Base-by-base conservation (phyloP, 1,140 invertebrate genomes). In the Pinna nobilis region DNA sequence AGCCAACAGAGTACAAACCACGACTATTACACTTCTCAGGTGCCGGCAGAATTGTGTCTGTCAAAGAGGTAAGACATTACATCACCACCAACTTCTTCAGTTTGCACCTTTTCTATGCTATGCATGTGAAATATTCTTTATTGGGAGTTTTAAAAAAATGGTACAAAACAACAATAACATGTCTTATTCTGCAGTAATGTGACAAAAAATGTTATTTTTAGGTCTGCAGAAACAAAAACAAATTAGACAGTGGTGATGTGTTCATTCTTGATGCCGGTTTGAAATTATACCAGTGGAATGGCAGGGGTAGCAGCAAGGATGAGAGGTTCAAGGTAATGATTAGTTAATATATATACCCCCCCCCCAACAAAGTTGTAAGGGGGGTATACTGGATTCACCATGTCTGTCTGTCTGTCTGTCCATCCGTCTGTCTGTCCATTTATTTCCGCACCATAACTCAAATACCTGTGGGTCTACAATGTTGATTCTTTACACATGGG, bases 181-280 rank as follows among this genome's bases (percentile, higher is more conserved):
- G 9, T n/a, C 9, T 44, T 44, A 44, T 11, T n/a, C n/a, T 44
- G n/a, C 9, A 11, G n/a, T 44, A 44, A 9, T 44, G 9, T 44
- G 39, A 44, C 9, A 44, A 44, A 11, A 11, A n/a, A 59, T 32
- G 11, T 59, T n/a, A 3, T 18, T 15, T 32, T 3, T 61, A 85
- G 83, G 67, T 84, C 9, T 28, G 69, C 15, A 32, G 78, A 9
- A 35, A 28, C 18, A 72, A 53, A 37, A 61, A 59, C 3, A 50
- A 50, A 9, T 37, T 97, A 92, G 97, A 96, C 89, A 93, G 94
- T 86, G 95, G 94, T 3, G 96, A 97, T 86, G 95, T 94, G 78
- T 97, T 96, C 89, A 95, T 97, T 82, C 87, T 98, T 79, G 96
- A 97, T 88, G 89, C 92, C 25, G 94, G 94, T 32, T 91, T 91